phyloP scores from a whole-genome alignment of 2,113 vertebrate species.

The Scartelaos histophorus region DNA sequence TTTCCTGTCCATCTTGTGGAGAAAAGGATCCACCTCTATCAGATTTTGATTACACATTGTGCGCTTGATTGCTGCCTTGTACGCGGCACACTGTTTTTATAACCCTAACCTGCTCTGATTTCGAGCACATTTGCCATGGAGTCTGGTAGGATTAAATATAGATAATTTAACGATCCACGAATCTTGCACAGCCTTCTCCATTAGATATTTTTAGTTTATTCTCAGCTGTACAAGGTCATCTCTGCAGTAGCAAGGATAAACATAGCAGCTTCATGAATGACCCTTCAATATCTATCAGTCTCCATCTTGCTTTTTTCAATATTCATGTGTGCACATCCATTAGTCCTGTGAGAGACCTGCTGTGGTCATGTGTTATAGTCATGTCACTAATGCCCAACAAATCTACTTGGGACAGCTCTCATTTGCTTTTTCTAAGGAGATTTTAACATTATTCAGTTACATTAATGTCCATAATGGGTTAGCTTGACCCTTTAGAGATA shows the following conservation, averaged over 20 bases:
- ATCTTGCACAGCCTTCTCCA: neutral
- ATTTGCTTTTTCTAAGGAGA: conserved; percentile 18
- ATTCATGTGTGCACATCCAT: conserved; percentile 26
- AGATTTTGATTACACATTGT: conserved; percentile 33
- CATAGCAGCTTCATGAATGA: neutral
- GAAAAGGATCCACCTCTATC: conserved; percentile 33
- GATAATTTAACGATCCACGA: neutral
- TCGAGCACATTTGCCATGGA: neutral
- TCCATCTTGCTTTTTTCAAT: conserved; percentile 2
- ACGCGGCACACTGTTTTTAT: conserved; percentile 5
- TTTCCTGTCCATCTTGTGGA: conserved; percentile 38
- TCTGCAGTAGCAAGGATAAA: neutral
- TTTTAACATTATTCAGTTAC: conserved; percentile 37
- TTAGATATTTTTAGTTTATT: neutral
- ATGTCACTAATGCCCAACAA: conserved; percentile 24
- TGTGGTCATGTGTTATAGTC: neutral
- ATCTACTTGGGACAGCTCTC: conserved; percentile 16
- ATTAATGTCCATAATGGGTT: conserved; percentile 37
- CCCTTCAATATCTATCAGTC: neutral
- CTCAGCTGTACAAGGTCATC: neutral
- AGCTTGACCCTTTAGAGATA: neutral
- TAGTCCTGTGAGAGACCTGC: conserved; percentile 29
- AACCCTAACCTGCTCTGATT: conserved; percentile 11
- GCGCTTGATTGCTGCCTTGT: conserved; percentile 24
- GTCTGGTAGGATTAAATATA: neutral